phyloP scores from a whole-genome alignment of 2,797 vertebrate species.

The Diplodus puntazzo region DNA sequence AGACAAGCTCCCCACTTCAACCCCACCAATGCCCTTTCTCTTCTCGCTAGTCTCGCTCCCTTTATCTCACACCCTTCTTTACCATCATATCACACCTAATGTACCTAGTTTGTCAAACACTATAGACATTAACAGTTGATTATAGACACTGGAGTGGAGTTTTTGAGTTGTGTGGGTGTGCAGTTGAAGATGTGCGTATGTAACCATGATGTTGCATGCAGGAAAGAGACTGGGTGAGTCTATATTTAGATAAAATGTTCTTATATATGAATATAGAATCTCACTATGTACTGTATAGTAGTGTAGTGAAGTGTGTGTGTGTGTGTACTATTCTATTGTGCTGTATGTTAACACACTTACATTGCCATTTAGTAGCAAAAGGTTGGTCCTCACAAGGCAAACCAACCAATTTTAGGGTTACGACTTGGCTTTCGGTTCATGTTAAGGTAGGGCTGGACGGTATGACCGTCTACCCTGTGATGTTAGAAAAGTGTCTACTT shows the following conservation, averaged over 20 bases:
- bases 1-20: slow-evolving; percentile 47
- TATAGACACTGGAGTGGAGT: not conserved
- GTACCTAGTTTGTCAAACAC: slow-evolving; percentile 10
- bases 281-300: not conserved
- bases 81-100: slow-evolving; percentile 34
- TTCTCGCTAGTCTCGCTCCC: not conserved
- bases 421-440: not conserved
- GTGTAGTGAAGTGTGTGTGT: not conserved
- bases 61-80: slow-evolving; percentile 14
- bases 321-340: not conserved
- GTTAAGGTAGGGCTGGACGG: too few relatives aligned
- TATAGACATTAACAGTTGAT: slow-evolving; percentile 3
- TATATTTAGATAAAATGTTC: not conserved
- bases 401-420: not conserved
- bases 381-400: not conserved
- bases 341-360: not conserved
- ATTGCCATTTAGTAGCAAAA: not conserved
- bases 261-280: not conserved
- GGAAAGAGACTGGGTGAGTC: not conserved
- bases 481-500: too few relatives aligned
- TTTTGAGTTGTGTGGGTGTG: not conserved
- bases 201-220: not conserved
- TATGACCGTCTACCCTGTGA: too few relatives aligned
- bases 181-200: not conserved
- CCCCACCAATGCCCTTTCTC: not conserved